Evolutionary conservation across 2,888 invertebrate genomes (phyloP), one percentile per base, ranked within the genome.

Genomic region (Girardia tigrina): DNA sequence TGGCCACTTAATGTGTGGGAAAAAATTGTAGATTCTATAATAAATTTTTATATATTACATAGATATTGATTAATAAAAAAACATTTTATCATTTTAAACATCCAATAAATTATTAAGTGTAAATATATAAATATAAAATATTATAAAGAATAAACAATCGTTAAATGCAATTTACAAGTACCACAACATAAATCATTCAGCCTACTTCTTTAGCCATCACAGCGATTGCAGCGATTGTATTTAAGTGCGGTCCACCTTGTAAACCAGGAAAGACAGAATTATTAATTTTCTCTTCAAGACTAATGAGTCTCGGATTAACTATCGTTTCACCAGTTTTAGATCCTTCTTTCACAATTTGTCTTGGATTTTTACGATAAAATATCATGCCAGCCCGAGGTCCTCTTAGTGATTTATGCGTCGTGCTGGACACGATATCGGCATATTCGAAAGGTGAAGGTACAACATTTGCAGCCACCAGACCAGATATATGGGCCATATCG

Each of bases 191-290:
- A 36, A 16, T 36, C 36, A 36, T 36, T 12, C 4, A 20, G n/a
- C n/a, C 4, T n/a, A 75, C 69, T 16, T 77, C 28, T 69, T 76
- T 70, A 20, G 69, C 73, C 29, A 29, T 42, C 12, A 75, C 28
- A 56, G 76, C 74, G 16, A 77, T 77, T n/a, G 81, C 95, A 2
- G 92, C 94, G 79, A 98, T 94, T n/a, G 92, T 89, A 83, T 97
- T 90, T 82, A 95, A 94, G 83, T 97, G 97, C 0, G 97, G 97
- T 0, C 97, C 97, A 69, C 97, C 97, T 86, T 98, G 97, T 71
- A 98, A 87, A 0, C 92, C 91, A 0, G 93, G 93, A 85, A 94
- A 94, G 77, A 94, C 92, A 0, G 91, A 89, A 80, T 89, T 88
- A 85, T 95, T 94, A 81, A 98, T 92, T 82, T 88, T 90, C 79